Base-by-base conservation (phyloP, 2,888 invertebrate genomes). In the Merodon equestris region DNA sequence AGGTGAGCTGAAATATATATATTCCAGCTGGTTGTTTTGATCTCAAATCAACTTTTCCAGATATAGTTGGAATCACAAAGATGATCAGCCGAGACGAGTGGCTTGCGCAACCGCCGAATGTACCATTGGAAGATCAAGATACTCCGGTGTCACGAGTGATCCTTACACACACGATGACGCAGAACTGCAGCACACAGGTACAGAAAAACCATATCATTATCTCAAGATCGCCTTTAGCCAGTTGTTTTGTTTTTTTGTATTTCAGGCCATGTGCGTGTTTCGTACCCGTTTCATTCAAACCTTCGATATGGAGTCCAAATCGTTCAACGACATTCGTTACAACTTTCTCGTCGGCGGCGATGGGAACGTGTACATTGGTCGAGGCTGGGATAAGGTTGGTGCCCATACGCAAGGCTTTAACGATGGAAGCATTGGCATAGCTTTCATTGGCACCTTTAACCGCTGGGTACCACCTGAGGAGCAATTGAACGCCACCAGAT, bases 261-360 rank as follows among this genome's bases (percentile, higher is more conserved):
- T 71, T 5, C 88, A 91, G 90, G 91, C 91, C 1, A 88, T 90
- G 70, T 93, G 93, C 79, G 90, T 91, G 1, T 89, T 91, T 9
- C 90, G 90, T 1, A 92, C 93, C 1, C 90, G 93, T 12, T 86
- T 90, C 19, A 91, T 93, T 53, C 94, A 94, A 86, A 91, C 89
- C 18, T 93, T 90, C 83, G 94, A 95, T 86, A 92, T 95, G 38
- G 93, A 94, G 82, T 91, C 91, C 15, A 88, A 87, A 66, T 86
- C 89, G 0, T 93, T 93, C 91, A 90, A 89, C 71, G 95, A 95
- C 84, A 94, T 95, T 18, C 92, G 90, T 0, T 95, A 94, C 86
- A 96, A 94, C 85, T 96, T 95, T 83, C 87, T 96, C 1, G 91
- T 96, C 1, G 95, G 94, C 0, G 95, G 94, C 3, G 95, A 95